phyloP scores from a whole-genome alignment of 23 tunicate species.

The Halocynthia roretzi region DNA sequence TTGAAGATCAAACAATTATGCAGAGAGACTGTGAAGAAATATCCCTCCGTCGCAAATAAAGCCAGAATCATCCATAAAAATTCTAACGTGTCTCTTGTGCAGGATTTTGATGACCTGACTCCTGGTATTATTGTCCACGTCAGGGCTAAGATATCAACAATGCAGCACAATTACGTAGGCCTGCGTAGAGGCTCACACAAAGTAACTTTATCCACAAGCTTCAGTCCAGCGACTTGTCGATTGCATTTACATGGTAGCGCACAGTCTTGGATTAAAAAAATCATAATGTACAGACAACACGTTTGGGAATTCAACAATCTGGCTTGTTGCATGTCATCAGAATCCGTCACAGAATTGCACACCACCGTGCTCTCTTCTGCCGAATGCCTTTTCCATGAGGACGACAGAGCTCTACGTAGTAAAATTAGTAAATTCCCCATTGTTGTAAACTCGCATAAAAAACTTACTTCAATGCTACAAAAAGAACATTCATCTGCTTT shows the following conservation, averaged over 20 bases:
- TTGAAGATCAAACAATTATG: too few relatives aligned
- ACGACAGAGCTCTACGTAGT: too few relatives aligned
- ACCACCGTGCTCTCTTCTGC: constrained; percentile 50
- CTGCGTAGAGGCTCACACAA: too few relatives aligned
- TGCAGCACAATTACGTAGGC: background rate
- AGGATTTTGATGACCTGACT: background rate
- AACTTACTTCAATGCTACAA: too few relatives aligned
- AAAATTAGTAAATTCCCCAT: too few relatives aligned
- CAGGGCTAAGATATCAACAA: background rate
- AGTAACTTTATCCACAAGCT: background rate
- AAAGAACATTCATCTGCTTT: too few relatives aligned
- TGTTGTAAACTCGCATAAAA: too few relatives aligned
- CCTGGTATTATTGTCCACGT: background rate
- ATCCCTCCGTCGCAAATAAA: background rate
- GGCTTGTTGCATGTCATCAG: constrained; percentile 22
- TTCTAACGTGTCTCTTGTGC: background rate
- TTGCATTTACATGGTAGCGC: constrained; percentile 54
- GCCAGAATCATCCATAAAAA: background rate
- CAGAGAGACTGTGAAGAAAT: too few relatives aligned
- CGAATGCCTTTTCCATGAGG: constrained; percentile 22
- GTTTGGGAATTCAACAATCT: constrained; percentile 40
- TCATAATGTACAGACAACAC: constrained; percentile 15
- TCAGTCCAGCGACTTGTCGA: background rate
- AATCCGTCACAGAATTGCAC: constrained; percentile 30
- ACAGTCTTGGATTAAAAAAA: constrained; percentile 16